phyloP scores from a whole-genome alignment of 2,113 vertebrate species.

The Gallinago jamesoni region DNA sequence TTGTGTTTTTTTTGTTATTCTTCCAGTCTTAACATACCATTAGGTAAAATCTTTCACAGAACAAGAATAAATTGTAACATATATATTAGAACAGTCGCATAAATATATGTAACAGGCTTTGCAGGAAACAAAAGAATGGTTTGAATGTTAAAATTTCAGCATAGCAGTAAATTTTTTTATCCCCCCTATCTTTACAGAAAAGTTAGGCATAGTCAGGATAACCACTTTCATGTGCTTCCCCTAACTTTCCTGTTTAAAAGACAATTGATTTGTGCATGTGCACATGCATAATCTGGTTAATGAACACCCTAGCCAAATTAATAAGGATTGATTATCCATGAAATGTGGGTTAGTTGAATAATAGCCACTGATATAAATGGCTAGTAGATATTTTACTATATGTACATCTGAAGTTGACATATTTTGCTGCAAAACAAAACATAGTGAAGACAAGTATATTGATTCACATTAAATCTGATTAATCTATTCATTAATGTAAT shows the following conservation, averaged over 20 bases:
- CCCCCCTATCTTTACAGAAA: not conserved
- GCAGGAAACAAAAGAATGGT: not conserved
- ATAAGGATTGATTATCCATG: conserved; percentile 70
- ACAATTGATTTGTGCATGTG: not conserved
- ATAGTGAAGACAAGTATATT: conserved; percentile 53
- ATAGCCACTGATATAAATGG: conserved; percentile 58
- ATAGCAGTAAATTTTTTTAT: not conserved
- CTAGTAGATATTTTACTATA: conserved; percentile 61
- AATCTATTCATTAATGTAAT: conserved; percentile 57
- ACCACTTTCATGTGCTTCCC: not conserved
- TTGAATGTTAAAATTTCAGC: not conserved
- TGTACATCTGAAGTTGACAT: conserved; percentile 40
- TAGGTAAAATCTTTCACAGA: not conserved
- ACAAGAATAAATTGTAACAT: not conserved
- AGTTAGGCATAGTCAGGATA: not conserved
- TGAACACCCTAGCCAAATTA: conserved; percentile 71
- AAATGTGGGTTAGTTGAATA: conserved; percentile 73
- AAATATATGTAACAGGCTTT: not conserved
- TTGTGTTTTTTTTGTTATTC: not conserved
- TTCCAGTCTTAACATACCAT: not conserved
- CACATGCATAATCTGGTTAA: conserved; percentile 66
- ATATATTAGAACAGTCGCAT: not conserved
- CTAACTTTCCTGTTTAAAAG: not conserved
- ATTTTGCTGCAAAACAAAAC: conserved; percentile 58
- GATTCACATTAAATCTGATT: conserved; percentile 66